Evolutionary conservation across 2,797 vertebrate genomes (phyloP).

Genomic region (Platyrinchus mystaceus): DNA sequence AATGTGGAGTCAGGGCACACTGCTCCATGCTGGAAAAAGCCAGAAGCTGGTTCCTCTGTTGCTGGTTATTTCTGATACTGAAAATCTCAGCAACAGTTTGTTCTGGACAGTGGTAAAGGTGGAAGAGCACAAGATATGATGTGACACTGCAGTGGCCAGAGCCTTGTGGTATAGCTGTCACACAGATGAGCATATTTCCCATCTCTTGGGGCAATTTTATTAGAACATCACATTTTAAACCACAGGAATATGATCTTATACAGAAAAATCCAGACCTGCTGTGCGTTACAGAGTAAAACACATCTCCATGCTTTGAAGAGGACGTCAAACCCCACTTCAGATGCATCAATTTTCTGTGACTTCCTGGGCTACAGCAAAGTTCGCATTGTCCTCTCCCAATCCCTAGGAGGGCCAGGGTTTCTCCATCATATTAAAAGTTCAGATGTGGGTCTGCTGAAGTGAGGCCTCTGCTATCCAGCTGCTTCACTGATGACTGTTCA

Average conservation of each 20-base stretch:
- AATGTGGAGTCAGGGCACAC: not conserved
- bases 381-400: not conserved
- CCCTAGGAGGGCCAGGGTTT: not conserved
- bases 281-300: not conserved
- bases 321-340: not conserved
- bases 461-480: not conserved
- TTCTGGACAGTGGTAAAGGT: not conserved
- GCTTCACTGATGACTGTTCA: accelerated
- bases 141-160: not conserved
- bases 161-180: not conserved
- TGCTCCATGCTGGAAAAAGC: not conserved
- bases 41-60: not conserved
- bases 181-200: not conserved
- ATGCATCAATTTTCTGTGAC: not conserved
- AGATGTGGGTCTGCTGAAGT: not conserved
- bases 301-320: not conserved
- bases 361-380: not conserved
- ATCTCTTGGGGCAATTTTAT: not conserved
- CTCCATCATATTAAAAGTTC: not conserved
- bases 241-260: not conserved
- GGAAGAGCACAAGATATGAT: not conserved
- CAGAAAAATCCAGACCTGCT: not conserved
- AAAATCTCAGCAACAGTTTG: not conserved
- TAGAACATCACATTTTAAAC: not conserved
- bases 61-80: not conserved